phyloP scores from a whole-genome alignment of 2,113 vertebrate species.

The Coptodon rendalli region DNA sequence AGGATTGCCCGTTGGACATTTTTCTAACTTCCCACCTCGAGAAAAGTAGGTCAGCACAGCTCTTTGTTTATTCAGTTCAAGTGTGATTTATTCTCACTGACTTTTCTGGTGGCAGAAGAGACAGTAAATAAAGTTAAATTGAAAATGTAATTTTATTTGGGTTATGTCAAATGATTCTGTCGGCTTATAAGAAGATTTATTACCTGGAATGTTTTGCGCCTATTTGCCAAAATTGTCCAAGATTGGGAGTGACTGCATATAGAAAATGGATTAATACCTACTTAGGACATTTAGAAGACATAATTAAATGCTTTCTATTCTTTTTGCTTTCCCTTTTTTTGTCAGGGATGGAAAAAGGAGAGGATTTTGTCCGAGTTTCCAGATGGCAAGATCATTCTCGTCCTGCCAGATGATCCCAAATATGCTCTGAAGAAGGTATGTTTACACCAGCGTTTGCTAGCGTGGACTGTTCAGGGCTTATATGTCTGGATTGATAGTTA shows the following conservation, averaged over 20 bases:
- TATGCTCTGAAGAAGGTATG: constrained; percentile 94
- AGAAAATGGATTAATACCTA: not conserved
- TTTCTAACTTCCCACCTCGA: not conserved
- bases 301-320: not conserved
- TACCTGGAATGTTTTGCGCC: not conserved
- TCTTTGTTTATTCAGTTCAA: not conserved
- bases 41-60: not conserved
- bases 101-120: not conserved
- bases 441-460: not conserved
- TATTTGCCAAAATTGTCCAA: not conserved
- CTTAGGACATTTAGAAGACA: not conserved
- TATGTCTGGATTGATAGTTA: not conserved
- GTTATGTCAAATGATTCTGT: not conserved
- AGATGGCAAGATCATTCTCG: constrained; percentile 96
- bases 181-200: not conserved
- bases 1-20: not conserved
- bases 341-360: constrained; percentile 98
- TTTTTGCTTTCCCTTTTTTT: not conserved
- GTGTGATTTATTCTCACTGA: not conserved
- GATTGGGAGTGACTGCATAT: not conserved
- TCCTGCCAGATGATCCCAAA: constrained; percentile 96
- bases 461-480: not conserved
- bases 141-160: not conserved
- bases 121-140: not conserved
- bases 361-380: constrained; percentile 93